Evolutionary conservation across 2,113 vertebrate genomes (phyloP), one percentile per base, ranked within the genome.

Genomic region (Scatophagus argus): DNA sequence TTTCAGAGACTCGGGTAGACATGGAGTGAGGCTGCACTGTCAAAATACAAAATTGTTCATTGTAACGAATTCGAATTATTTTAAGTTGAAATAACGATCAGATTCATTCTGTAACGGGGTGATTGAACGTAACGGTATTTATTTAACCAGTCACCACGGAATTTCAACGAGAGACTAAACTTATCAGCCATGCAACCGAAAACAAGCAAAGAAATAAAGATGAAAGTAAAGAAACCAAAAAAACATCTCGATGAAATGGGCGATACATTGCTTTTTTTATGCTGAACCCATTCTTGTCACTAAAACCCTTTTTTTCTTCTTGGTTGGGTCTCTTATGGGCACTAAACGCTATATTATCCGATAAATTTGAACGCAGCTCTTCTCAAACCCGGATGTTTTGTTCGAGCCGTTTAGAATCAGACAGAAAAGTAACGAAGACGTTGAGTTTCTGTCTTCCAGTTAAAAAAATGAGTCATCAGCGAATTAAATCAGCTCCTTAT

Each of bases 351-450:
- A 62, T 3, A 61, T 56, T n/a, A 11, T 68, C 74, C 55, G 1
- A 72, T 6, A 14, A 0, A 0, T 0, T 0, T 63, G 79, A 88
- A 88, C 34, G 63, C 52, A 79, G 19, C 69, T 31, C 61, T 9
- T 3, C 63, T 17, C 44, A 69, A 58, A 83, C 43, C 85, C 79
- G 92, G 89, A 92, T 89, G 88, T 93, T 93, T 87, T 88, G 52
- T 4, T 51, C 17, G 16, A 17, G 34, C 3, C 43, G 1, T 54
- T 41, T 11, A 31, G 4, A 25, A 44, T 6, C 12, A 52, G 2
- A 0, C 16, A n/a, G 0, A 9, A 3, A 25, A 25, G 17, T 14
- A 39, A 6, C 21, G 10, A 6, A 12, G 6, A 44, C 13, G 7
- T 32, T 34, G 0, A 41, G 0, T 41, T 5, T 46, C 9, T 59